phyloP scores from a whole-genome alignment of 2,888 invertebrate genomes.

The Tetranychus truncatus region DNA sequence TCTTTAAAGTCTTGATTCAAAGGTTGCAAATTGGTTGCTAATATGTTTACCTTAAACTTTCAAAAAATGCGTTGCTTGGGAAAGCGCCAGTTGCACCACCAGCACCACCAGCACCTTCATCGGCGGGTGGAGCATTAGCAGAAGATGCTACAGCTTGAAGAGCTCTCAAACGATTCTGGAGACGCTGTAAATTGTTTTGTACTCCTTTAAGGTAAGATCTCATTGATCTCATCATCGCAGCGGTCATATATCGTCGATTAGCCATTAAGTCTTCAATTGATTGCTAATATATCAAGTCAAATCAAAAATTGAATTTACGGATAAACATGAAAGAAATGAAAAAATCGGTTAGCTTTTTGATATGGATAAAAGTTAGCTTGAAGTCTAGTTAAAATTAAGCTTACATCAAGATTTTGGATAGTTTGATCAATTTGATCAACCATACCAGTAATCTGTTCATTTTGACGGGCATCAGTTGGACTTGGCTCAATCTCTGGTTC shows the following conservation, averaged over 20 bases:
- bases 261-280: constrained; percentile 17
- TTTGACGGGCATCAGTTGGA: not conserved
- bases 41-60: constrained; percentile 1
- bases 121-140: not conserved
- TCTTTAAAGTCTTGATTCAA: not conserved
- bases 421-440: not conserved
- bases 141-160: constrained; percentile 1
- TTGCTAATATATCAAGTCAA: not conserved
- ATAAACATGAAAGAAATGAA: not conserved
- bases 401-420: not conserved
- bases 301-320: not conserved
- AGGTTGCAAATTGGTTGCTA: not conserved
- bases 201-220: constrained; percentile 17
- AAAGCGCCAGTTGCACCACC: not conserved
- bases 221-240: constrained; percentile 21
- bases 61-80: constrained; percentile 6
- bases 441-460: not conserved
- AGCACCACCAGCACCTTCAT: not conserved
- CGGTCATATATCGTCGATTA: constrained; percentile 16
- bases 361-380: too few relatives aligned
- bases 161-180: constrained; percentile 9
- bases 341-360: too few relatives aligned
- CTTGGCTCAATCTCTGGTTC: not conserved
- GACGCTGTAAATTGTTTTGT: not conserved
- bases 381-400: not conserved